Evolutionary conservation across 2,113 vertebrate genomes (phyloP).

Genomic region (Nothoprocta pentlandii): DNA sequence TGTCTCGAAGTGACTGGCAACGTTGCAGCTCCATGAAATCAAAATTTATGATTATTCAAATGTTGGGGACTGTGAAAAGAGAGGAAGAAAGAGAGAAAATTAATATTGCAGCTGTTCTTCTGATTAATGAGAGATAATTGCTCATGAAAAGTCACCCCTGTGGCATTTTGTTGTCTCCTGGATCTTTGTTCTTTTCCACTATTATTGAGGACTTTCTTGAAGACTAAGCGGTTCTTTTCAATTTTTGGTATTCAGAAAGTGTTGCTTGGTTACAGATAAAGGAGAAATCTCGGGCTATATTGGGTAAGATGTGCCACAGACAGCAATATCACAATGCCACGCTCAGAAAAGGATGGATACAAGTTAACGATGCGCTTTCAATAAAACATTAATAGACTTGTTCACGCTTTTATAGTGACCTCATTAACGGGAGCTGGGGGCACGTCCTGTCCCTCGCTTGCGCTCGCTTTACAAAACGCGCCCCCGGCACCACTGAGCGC

Average conservation of each 20-base stretch:
- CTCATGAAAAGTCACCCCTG: constrained; percentile 99
- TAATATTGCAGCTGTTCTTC: constrained; percentile 99
- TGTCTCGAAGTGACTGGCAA: constrained; percentile 63
- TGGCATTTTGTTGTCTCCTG: constrained; percentile 97
- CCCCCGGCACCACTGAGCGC: constrained; percentile 68
- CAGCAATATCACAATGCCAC: constrained; percentile 95
- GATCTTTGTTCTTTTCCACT: constrained; percentile 99
- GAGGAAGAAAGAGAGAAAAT: constrained; percentile 89
- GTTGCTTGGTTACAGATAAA: constrained; percentile 99
- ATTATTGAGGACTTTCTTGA: constrained; percentile 97
- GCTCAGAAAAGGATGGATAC: constrained; percentile 96
- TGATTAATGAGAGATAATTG: constrained; percentile 99
- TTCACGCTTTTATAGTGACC: constrained; percentile 96
- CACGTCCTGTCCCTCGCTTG: constrained; percentile 77
- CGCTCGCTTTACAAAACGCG: constrained; percentile 69
- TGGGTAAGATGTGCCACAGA: constrained; percentile 95
- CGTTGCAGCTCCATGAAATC: constrained; percentile 80
- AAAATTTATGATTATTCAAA: constrained; percentile 88
- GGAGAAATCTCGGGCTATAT: constrained; percentile 96
- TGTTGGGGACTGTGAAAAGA: constrained; percentile 83
- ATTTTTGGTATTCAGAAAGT: constrained; percentile 99
- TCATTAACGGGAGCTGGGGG: constrained; percentile 86
- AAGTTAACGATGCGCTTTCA: constrained; percentile 98
- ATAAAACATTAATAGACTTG: constrained; percentile 98
- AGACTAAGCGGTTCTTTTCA: constrained; percentile 98